phyloP scores from a whole-genome alignment of 2,797 vertebrate species.

The Urocyon cinereoargenteus region DNA sequence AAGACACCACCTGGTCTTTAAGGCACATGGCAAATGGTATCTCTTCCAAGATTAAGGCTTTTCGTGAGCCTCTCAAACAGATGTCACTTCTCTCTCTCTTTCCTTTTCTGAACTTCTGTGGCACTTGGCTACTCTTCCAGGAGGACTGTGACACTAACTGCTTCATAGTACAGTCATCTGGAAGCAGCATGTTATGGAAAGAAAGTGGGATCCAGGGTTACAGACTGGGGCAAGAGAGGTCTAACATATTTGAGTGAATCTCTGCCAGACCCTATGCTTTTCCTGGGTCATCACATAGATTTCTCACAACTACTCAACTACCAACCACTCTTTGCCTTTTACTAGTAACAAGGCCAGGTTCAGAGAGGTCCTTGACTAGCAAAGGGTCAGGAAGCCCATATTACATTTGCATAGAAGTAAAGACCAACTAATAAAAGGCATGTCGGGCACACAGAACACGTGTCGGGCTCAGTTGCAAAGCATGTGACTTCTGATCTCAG shows the following conservation, averaged over 20 bases:
- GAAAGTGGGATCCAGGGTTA: neutral
- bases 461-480: neutral
- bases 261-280: neutral
- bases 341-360: neutral
- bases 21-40: neutral
- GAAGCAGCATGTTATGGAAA: neutral
- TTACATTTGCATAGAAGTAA: neutral
- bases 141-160: neutral
- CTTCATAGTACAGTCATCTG: neutral
- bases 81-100: neutral
- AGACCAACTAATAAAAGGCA: neutral
- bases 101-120: neutral
- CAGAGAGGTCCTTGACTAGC: neutral
- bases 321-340: neutral
- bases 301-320: neutral
- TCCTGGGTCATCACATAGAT: neutral
- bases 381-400: neutral
- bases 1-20: neutral
- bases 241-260: neutral
- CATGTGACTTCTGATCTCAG: neutral
- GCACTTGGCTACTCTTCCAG: neutral
- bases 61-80: neutral
- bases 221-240: neutral
- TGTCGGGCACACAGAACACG: neutral
- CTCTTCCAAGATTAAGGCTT: constrained; percentile 34